A percentile compares a stretch with the other conserved stretches of the same genome.
Conservation (phyloP, 2,797 vertebrate genomes). For the Capromys pilorides region DNA sequence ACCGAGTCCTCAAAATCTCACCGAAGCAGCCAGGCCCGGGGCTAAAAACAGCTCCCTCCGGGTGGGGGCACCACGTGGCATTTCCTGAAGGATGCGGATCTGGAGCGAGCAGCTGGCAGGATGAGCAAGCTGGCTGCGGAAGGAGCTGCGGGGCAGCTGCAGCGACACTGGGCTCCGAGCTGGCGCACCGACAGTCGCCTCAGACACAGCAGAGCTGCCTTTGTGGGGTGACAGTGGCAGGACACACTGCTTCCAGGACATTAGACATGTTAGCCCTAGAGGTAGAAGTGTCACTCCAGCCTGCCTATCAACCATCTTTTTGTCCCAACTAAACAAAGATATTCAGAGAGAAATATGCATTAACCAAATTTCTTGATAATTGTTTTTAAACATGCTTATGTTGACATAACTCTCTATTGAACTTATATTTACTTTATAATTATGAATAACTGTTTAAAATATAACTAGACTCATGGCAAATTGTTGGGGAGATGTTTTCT, state of each 20-base stretch:
- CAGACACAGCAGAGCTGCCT: background rate
- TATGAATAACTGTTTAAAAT: conserved; percentile 20
- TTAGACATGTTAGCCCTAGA: background rate
- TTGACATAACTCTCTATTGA: background rate
- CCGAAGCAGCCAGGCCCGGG: background rate
- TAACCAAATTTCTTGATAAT: conserved; percentile 26
- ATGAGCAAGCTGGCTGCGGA: background rate
- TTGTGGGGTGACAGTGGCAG: background rate
- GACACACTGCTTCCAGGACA: background rate
- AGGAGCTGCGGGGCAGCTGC: background rate
- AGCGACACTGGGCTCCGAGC: background rate
- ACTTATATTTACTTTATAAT: background rate
- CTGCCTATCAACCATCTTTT: background rate
- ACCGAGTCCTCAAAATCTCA: conserved; percentile 40
- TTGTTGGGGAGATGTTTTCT: background rate
- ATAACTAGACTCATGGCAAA: conserved; percentile 46
- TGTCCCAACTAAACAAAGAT: conserved; percentile 35
- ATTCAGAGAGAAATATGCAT: background rate
- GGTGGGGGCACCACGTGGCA: background rate
- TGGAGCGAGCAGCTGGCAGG: background rate
- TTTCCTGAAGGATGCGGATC: conserved; percentile 21
- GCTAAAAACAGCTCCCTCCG: conserved; percentile 56
- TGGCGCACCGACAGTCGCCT: background rate
- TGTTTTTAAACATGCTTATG: background rate
- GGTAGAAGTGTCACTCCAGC: conserved; percentile 1